Conservation (phyloP, 2,113 vertebrate genomes). For the Merops nubicus region DNA sequence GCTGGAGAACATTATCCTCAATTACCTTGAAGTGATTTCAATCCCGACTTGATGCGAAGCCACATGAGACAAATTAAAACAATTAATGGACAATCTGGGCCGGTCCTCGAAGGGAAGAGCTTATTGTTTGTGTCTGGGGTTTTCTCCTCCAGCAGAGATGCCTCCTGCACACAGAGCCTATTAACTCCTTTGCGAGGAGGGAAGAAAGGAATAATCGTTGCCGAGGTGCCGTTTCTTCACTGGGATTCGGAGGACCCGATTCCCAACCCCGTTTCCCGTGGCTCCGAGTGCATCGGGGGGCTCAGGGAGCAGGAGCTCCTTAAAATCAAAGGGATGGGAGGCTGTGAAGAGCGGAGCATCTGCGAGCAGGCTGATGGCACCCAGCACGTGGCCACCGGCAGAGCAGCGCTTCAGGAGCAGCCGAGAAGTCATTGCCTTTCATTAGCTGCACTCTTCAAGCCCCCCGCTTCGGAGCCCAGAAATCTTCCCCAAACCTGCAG, state of each 20-base stretch:
- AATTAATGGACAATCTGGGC: not conserved
- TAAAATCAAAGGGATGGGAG: not conserved
- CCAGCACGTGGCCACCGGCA: not conserved
- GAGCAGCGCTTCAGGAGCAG: not conserved
- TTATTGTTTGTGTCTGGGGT: not conserved
- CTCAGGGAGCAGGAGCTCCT: not conserved
- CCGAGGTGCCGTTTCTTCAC: not conserved
- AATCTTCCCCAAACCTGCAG: slow-evolving; percentile 64
- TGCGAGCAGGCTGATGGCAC: slow-evolving; percentile 14
- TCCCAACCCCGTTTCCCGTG: not conserved
- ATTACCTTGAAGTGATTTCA: not conserved
- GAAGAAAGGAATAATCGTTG: not conserved
- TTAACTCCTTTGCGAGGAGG: not conserved
- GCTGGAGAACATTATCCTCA: not conserved
- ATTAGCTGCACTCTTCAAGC: slow-evolving; percentile 64
- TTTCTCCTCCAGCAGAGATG: not conserved
- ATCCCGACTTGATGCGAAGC: not conserved
- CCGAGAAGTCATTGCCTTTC: slow-evolving; percentile 68
- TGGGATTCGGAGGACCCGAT: not conserved
- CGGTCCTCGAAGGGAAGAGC: not conserved
- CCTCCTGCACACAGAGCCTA: not conserved
- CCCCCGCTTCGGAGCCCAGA: slow-evolving; percentile 42
- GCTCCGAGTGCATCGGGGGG: too few species aligned
- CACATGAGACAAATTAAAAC: not conserved
- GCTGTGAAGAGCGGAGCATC: not conserved